Conservation (phyloP, 2,888 invertebrate genomes). For the Zhuqinia jingwanae region DNA sequence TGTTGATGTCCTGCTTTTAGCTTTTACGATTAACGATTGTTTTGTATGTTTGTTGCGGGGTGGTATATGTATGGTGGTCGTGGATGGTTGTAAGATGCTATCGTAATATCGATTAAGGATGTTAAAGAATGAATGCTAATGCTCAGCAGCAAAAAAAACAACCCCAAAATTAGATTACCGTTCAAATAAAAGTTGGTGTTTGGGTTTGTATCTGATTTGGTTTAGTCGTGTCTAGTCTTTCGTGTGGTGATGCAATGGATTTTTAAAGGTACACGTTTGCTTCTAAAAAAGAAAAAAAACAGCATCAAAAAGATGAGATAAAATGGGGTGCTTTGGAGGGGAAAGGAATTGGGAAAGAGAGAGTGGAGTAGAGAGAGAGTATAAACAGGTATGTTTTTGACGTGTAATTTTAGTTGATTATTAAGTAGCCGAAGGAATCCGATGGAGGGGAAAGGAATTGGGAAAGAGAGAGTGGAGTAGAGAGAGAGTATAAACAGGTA, state of each 20-base stretch:
- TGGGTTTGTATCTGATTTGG: too few species aligned
- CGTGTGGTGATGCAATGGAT: too few species aligned
- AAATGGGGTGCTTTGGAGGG: background rate
- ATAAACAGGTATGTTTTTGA: slow-evolving; percentile 1
- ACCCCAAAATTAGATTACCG: slow-evolving; percentile 41
- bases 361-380: background rate
- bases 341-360: background rate
- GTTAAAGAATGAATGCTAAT: slow-evolving; percentile 43
- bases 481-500: background rate
- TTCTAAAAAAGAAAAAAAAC: too few species aligned
- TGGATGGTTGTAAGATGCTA: too few species aligned
- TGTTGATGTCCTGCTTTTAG: slow-evolving; percentile 61
- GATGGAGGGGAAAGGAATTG: background rate
- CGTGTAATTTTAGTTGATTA: background rate
- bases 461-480: background rate
- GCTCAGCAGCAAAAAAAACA: background rate
- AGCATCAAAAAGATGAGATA: too few species aligned
- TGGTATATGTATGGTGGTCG: background rate
- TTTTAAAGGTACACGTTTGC: background rate
- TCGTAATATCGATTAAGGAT: slow-evolving; percentile 56
- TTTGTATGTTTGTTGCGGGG: too few species aligned
- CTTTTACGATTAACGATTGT: slow-evolving; percentile 60
- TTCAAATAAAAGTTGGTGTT: slow-evolving; percentile 15
- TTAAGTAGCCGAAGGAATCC: background rate
- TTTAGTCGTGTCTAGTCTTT: background rate